Percentiles rank a stretch among this genome's conserved stretches.
Evolutionary conservation across 2,888 invertebrate genomes (phyloP).

Genomic region (Nephrotoma appendiculata): DNA sequence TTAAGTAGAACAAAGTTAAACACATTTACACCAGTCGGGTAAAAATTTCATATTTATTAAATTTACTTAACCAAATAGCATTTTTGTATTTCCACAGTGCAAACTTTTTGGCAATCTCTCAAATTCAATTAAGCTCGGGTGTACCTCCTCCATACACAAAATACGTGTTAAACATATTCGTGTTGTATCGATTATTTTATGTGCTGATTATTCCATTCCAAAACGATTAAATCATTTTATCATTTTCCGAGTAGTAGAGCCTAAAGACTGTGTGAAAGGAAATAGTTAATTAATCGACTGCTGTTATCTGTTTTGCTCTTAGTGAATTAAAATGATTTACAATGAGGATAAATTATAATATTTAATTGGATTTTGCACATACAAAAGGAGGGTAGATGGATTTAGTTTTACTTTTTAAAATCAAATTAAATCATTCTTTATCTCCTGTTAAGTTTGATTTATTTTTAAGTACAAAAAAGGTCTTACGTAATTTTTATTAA

Average conservation of each 20-base stretch:
- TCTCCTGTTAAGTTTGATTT: no score
- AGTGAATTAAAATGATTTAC: not conserved
- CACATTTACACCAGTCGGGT: not conserved
- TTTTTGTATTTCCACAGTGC: not conserved
- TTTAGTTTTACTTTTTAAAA: not conserved
- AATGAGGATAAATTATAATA: not conserved
- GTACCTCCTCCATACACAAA: no score
- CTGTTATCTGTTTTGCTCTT: not conserved
- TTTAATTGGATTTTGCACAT: not conserved
- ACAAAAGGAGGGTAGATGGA: not conserved
- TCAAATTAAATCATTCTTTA: no score
- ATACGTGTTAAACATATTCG: no score
- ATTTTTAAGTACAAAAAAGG: not conserved
- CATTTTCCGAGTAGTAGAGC: not conserved
- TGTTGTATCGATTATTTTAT: not conserved
- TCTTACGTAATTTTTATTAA: not conserved
- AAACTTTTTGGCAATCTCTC: not conserved
- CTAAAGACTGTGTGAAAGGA: not conserved
- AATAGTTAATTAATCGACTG: not conserved
- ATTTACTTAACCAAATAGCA: not conserved
- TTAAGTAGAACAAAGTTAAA: no score
- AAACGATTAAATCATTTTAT: not conserved
- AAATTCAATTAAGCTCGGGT: not conserved
- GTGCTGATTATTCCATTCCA: not conserved
- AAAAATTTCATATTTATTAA: not conserved